Conservation (phyloP, 2,797 vertebrate genomes). For the Pachyuromys duprasi region DNA sequence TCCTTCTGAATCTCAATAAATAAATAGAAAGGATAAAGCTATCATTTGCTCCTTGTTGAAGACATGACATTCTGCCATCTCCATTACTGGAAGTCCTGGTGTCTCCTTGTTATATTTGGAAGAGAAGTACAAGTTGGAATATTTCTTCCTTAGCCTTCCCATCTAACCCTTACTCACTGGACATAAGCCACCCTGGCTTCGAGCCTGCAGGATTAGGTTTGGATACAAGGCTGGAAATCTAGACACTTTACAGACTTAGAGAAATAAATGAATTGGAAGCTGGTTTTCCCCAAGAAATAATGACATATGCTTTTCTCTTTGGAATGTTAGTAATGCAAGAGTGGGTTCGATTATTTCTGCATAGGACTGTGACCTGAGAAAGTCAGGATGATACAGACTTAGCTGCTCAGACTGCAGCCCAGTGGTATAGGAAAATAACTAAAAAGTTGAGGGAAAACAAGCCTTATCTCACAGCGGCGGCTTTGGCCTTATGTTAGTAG, state of each 20-base stretch:
- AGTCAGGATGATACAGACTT: slow-evolving; percentile 9
- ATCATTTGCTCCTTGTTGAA: slow-evolving; percentile 50
- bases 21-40: slow-evolving; percentile 33
- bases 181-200: neutral
- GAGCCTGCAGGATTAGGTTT: slow-evolving; percentile 46
- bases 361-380: slow-evolving; percentile 63
- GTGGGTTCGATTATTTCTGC: slow-evolving; percentile 59
- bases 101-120: neutral
- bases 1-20: slow-evolving; percentile 34
- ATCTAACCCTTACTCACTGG: neutral
- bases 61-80: neutral
- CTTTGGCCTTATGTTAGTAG: slow-evolving; percentile 25
- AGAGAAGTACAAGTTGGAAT: neutral
- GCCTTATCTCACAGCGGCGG: neutral
- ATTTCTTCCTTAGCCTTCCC: neutral
- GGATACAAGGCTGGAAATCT: slow-evolving; percentile 63
- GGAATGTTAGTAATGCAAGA: slow-evolving; percentile 67
- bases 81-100: neutral
- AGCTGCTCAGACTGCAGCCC: slow-evolving; percentile 9
- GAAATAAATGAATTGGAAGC: slow-evolving; percentile 66
- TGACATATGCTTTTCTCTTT: slow-evolving; percentile 60
- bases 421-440: slow-evolving; percentile 56
- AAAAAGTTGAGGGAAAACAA: slow-evolving; percentile 41
- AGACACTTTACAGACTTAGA: slow-evolving; percentile 62
- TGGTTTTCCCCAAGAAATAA: slow-evolving; percentile 63